Conservation (phyloP, 2,797 vertebrate species). For the Petrocephalus schoutedeni region DNA sequence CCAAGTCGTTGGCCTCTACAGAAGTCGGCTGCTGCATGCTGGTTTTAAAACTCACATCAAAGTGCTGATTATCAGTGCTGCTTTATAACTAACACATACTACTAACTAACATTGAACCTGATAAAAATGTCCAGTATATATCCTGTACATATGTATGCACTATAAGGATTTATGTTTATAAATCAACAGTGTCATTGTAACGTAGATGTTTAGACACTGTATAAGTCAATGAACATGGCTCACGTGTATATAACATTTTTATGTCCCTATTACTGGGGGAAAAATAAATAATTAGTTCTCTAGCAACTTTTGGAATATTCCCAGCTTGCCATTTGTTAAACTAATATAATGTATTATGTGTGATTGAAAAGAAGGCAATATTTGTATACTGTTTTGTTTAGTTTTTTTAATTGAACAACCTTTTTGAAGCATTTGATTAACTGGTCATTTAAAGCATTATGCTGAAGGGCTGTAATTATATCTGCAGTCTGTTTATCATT, state of each 20-base stretch:
- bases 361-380: neutral
- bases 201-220: neutral
- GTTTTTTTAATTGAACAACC: neutral
- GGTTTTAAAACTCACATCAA: no score
- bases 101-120: no score
- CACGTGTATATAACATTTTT: neutral
- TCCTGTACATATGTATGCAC: neutral
- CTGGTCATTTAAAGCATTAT: neutral
- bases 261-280: neutral
- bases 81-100: no score
- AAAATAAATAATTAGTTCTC: neutral
- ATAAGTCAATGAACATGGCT: neutral
- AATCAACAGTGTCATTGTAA: neutral
- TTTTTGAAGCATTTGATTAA: neutral
- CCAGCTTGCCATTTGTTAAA: neutral
- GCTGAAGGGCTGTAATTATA: neutral
- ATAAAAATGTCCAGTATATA: neutral
- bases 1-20: no score
- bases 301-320: neutral
- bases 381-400: neutral
- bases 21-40: no score
- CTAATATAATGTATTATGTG: neutral
- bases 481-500: constrained; percentile 3
- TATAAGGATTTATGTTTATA: neutral
- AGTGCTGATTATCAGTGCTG: no score